Conservation (phyloP, 2,888 invertebrate species). For the Neoitamus cyanurus region DNA sequence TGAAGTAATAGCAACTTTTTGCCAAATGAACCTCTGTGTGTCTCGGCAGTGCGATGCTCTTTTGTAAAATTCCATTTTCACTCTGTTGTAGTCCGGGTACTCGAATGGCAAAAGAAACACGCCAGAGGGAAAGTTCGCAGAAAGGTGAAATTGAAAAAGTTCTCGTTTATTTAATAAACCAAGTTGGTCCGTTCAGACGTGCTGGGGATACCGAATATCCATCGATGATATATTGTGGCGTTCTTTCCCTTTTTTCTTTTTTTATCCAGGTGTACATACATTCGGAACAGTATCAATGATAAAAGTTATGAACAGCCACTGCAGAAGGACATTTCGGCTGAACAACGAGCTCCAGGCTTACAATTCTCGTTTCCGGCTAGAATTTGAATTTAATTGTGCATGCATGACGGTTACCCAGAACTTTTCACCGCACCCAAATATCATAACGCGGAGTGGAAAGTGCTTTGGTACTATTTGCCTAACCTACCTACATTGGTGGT, state of each 20-base stretch:
- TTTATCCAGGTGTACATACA: background rate
- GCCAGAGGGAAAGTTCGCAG: slow-evolving; percentile 30
- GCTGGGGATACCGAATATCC: slow-evolving; percentile 49
- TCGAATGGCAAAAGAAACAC: slow-evolving; percentile 24
- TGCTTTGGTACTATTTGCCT: background rate
- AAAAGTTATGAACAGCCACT: slow-evolving; percentile 22
- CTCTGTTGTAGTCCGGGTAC: slow-evolving; percentile 10
- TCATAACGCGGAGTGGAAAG: background rate
- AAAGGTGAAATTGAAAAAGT: slow-evolving; percentile 53
- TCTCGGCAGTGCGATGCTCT: slow-evolving; percentile 39
- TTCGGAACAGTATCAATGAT: slow-evolving; percentile 33
- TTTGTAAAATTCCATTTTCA: slow-evolving; percentile 49
- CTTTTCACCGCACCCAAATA: background rate
- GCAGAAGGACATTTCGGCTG: background rate
- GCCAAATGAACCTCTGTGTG: slow-evolving; percentile 32
- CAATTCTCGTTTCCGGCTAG: background rate
- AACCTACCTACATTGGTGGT: too few species aligned
- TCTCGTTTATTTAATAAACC: slow-evolving; percentile 52
- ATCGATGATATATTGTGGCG: slow-evolving; percentile 49
- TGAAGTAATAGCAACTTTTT: slow-evolving; percentile 45
- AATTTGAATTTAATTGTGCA: slow-evolving; percentile 15
- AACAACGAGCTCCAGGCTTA: background rate
- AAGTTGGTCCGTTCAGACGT: slow-evolving; percentile 52
- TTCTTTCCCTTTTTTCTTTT: background rate
- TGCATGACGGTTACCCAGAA: background rate